Conservation (phyloP, 2,113 vertebrate species). For the Myotis davidii region DNA sequence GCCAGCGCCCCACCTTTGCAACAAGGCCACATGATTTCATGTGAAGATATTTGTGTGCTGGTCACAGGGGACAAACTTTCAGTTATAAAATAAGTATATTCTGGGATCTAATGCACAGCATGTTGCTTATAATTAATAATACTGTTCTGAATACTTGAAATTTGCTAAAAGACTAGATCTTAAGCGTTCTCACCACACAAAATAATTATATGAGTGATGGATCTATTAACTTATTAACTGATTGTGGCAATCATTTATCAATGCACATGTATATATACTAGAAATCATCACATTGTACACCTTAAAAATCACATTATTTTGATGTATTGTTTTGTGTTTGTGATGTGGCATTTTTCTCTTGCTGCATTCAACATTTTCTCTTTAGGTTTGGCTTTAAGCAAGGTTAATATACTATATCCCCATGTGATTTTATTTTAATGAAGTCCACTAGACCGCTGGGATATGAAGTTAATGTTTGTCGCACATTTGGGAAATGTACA, state of each 20-base stretch:
- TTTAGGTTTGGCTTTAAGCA: not conserved
- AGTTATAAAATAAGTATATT: not conserved
- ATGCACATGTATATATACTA: not conserved
- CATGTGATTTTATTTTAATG: not conserved
- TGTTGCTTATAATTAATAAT: not conserved
- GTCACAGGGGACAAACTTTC: not conserved
- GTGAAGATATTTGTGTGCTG: not conserved
- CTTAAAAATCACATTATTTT: not conserved
- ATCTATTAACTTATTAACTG: not conserved
- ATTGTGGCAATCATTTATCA: not conserved
- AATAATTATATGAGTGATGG: not conserved
- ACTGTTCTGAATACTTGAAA: not conserved
- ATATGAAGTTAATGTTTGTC: not conserved
- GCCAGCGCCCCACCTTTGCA: not conserved
- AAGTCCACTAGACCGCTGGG: not conserved
- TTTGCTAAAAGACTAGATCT: not conserved
- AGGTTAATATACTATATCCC: not conserved
- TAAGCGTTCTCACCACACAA: not conserved
- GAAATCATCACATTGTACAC: not conserved
- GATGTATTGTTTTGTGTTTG: not conserved
- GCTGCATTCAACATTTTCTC: not conserved
- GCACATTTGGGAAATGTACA: not conserved
- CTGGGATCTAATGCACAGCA: not conserved
- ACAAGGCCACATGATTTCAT: not conserved
- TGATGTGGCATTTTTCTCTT: not conserved